Base-by-base conservation (phyloP, 2,797 vertebrate genomes). In the Myripristis murdjan region DNA sequence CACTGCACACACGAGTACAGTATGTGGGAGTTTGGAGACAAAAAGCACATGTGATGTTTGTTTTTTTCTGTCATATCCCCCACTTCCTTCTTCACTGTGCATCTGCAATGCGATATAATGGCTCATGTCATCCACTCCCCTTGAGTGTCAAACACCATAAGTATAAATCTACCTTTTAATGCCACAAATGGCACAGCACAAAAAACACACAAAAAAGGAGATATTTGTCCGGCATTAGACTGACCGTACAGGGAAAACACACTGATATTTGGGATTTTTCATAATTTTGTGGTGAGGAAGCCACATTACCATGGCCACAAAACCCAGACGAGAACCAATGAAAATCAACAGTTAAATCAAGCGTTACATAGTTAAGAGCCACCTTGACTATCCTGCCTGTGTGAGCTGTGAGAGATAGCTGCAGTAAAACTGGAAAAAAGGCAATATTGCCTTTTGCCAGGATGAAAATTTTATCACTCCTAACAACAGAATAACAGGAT, bases 31-130 rank as follows among this genome's bases (percentile, higher is more conserved):
- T 80, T 57, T 16, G 44, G 26, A 78, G 60, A 70, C 53, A 78
- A 77, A 84, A 83, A 74, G 35, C 49, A 53, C 23, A 66, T 84
- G 73, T 51, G 53, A 83, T 80, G 67, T 77, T 71, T 64, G 63
- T 81, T 68, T 49, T 58, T 12, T 9, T 43, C 56, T 79, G 83
- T 84, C 83, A 79, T 31, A 52, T 62, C 16, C 49, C 33, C 72
- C 10, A 16, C 52, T 28, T 75, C 70, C 63, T 56, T 48, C 41
- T n/a, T 66, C n/a, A 24, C 22, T 18, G 18, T 51, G 52, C 35
- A 28, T 70, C 43, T 79, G 60, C 73, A 69, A 28, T 41, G 63
- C 46, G 74, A 49, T 49, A 62, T 78, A 73, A 75, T 68, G 70
- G 68, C 41, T 81, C 59, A 31, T 82, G 73, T 69, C 71, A 86